Base-by-base conservation (phyloP, 2,113 vertebrate genomes). In the Coregonus clupeaformis region DNA sequence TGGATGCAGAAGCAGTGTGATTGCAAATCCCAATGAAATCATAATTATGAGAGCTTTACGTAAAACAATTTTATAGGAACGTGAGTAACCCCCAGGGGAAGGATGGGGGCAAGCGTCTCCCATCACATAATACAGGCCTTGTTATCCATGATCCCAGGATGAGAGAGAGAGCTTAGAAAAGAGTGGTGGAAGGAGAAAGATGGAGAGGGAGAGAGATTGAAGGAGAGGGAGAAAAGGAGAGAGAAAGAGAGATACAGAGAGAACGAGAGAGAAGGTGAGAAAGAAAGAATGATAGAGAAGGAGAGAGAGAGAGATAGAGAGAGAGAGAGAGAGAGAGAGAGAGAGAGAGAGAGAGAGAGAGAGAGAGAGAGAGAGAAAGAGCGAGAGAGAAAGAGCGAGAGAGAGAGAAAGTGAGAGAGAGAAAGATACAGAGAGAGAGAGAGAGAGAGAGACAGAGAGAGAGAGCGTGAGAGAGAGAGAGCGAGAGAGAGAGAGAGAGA, bases 11-110 rank as follows among this genome's bases (percentile, higher is more conserved):
- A 45, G 64, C 16, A 24, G 66, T 85, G 80, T 80, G 87, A 90
- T 88, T 82, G 84, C 69, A 84, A 62, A 74, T 62, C 73, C 29
- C 71, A 32, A 13, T 85, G 68, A 80, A 75, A 64, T 71, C 45
- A 47, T 55, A 22, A 36, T 30, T 71, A 16, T 47, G 29, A 30
- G n/a, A 24, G 22, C 68, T 64, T 71, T 71, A 45, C 49, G 20
- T 68, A 29, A 27, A 70, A 49, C 67, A 22, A 65, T 32, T 45
- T 25, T 27, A 30, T 36, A 5, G 32, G 57, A 76, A 72, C 52
- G 52, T 18, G 63, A 59, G 80, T 24, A 1, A 71, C 80, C 79
- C 75, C 73, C 62, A 7, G 59, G 81, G 80, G 73, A 71, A 75
- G 70, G 18, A 1, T 2, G 72, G 72, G 69, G 80, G 75, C 80